phyloP scores from a whole-genome alignment of 2,113 vertebrate species.

The Morone chrysops region DNA sequence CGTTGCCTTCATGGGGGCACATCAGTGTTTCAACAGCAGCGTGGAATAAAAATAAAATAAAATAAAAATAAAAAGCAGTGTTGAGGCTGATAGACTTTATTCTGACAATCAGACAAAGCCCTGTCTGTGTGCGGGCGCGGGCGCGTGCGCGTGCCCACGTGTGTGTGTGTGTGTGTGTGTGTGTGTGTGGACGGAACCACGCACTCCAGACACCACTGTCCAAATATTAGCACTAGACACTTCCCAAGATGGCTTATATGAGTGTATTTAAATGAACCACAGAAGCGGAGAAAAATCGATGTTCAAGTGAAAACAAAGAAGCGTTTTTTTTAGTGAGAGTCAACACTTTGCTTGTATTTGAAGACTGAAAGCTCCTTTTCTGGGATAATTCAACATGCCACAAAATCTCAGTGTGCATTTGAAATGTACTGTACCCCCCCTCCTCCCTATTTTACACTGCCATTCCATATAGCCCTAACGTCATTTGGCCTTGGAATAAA shows the following conservation, averaged over 20 bases:
- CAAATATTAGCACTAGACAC: constrained; percentile 74
- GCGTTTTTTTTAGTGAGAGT: constrained; percentile 23
- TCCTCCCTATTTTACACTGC: neutral
- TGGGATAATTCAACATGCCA: constrained; percentile 2
- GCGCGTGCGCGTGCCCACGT: neutral
- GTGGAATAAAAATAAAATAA: neutral
- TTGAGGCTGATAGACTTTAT: constrained; percentile 31
- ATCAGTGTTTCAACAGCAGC: constrained; percentile 28
- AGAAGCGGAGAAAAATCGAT: constrained; percentile 30
- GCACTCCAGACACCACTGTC: constrained; percentile 48
- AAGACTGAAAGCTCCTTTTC: neutral
- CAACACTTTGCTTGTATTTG: constrained; percentile 27
- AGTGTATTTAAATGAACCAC: constrained; percentile 56
- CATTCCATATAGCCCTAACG: constrained; percentile 1
- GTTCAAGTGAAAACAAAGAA: neutral
- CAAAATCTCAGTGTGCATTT: constrained; percentile 17
- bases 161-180: neutral
- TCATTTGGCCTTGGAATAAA: constrained; percentile 31
- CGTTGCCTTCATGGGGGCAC: constrained; percentile 11
- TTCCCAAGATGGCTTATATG: constrained; percentile 56
- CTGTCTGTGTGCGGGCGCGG: neutral
- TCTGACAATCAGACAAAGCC: constrained; percentile 37
- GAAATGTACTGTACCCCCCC: neutral
- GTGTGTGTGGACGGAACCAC: constrained; percentile 12
- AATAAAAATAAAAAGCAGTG: neutral